Evolutionary conservation across 2,888 invertebrate genomes (phyloP).

Genomic region (Cantharis rustica): DNA sequence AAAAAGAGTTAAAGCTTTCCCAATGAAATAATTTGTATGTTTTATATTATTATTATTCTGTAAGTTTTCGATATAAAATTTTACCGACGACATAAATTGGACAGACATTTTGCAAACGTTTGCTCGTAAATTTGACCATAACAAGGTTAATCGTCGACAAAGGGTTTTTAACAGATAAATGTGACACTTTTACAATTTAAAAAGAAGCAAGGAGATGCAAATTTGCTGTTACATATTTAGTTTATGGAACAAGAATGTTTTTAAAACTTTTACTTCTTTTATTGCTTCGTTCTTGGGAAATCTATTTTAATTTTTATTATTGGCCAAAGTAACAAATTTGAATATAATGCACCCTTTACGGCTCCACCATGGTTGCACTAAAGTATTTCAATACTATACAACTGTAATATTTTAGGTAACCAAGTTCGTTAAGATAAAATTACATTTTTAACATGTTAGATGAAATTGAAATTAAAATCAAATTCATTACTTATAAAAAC

Average conservation of each 20-base stretch:
- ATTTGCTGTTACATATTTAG: background rate
- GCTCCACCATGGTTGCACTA: background rate
- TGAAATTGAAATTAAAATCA: too few species aligned
- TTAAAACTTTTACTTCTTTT: background rate
- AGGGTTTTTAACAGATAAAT: background rate
- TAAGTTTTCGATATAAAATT: background rate
- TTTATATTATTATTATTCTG: background rate
- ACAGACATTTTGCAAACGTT: background rate
- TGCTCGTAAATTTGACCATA: background rate
- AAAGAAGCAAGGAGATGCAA: background rate
- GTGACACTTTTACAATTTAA: slow-evolving; percentile 9
- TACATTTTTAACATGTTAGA: too few species aligned
- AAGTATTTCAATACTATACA: background rate
- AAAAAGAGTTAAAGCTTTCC: background rate
- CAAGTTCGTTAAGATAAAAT: too few species aligned
- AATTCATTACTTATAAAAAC: too few species aligned
- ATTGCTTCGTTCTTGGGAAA: background rate
- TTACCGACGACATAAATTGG: background rate
- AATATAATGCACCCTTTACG: background rate
- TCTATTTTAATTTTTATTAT: background rate
- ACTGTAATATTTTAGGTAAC: background rate
- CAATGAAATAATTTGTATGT: background rate
- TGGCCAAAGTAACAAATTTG: background rate
- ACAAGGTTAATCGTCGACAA: background rate
- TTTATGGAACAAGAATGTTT: background rate